Conservation (phyloP, 2,113 vertebrate species). For the Otolemur garnettii region DNA sequence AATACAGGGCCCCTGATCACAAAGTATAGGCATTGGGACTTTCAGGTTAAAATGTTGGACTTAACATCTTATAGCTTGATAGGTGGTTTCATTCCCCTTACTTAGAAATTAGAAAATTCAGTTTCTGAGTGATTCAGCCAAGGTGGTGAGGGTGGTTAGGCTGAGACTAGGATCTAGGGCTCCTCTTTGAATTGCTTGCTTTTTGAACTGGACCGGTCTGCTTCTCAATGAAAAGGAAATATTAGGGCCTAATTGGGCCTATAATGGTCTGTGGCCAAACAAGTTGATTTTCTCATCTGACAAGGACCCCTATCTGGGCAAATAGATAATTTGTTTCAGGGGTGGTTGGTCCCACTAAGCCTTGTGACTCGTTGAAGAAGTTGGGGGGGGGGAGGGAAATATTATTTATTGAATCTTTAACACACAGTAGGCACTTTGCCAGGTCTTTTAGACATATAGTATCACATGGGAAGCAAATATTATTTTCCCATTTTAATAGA, state of each 20-base stretch:
- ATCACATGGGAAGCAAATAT: not conserved
- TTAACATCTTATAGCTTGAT: not conserved
- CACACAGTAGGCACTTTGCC: not conserved
- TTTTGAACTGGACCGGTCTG: not conserved
- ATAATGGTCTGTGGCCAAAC: not conserved
- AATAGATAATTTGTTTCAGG: not conserved
- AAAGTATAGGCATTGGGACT: not conserved
- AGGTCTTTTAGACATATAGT: not conserved
- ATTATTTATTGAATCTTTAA: not conserved
- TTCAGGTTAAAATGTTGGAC: not conserved
- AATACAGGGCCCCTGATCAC: not conserved
- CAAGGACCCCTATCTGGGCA: not conserved
- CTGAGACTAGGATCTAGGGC: not conserved
- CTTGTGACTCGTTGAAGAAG: not conserved
- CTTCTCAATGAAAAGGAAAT: not conserved
- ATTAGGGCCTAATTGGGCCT: not conserved
- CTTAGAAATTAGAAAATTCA: not conserved
- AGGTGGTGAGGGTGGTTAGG: not conserved
- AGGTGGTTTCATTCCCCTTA: constrained; percentile 41
- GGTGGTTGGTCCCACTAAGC: not conserved
- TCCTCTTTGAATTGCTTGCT: not conserved
- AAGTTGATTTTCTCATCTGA: not conserved
- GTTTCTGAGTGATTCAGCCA: not conserved
- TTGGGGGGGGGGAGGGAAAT: not conserved
- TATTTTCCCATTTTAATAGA: not conserved